Evolutionary conservation across 2,888 invertebrate genomes (phyloP), one percentile per base, ranked within the genome.

Genomic region (Physocephala rufipes): DNA sequence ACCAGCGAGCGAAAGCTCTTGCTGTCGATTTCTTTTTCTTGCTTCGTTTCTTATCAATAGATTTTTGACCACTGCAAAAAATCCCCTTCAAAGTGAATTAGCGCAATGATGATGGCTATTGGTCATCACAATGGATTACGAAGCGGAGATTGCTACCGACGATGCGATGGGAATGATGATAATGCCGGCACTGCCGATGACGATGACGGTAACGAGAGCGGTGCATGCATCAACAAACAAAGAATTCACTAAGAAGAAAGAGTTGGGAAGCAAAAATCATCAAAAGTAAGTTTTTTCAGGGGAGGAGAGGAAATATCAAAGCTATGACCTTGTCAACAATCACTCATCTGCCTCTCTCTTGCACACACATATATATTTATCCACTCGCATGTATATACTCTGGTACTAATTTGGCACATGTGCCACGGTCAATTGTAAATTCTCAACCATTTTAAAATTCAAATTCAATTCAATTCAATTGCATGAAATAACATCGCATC

Each of bases 71-170:
- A 51, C 62, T 61, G 68, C 68, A 66, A 72, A 65, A 72, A 73
- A 67, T 49, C n/a, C 66, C 63, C 66, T 63, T 72, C 72, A 70
- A 70, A 70, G 66, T 67, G 70, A 70, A 73, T 73, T 73, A 73
- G 70, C 21, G 67, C 36, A 9, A 36, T 36, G 36, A 9, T 9
- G 36, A 36, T 36, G 36, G 5, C 9, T 36, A 66, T 61, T 67
- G 16, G 26, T 28, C 2, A 58, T 2, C 28, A 28, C 58, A 26
- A 28, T 53, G 21, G 26, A 28, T 4, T 26, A 58, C 36, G 16
- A 24, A 13, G 58, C 5, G 58, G 13, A 28, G 58, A n/a, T n/a
- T n/a, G n/a, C n/a, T n/a, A n/a, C n/a, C n/a, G n/a, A n/a, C 55
- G 21, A 55, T 19, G 3, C 12, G 16, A 28, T 28, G 1, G 24